Conservation (phyloP, 2,888 invertebrate species). For the Agrochola macilenta region DNA sequence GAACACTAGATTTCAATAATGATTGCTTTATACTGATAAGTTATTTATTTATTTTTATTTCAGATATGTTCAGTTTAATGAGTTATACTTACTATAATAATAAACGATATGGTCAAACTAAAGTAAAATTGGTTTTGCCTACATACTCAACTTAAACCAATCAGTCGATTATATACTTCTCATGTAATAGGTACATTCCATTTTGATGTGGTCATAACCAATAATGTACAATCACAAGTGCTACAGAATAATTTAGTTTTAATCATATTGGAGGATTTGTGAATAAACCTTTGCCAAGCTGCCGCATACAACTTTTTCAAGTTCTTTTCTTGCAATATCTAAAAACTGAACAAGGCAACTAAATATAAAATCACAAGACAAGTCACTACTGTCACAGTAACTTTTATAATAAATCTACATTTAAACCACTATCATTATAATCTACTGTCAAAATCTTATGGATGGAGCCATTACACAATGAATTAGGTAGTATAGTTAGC, state of each 20-base stretch:
- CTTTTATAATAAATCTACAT: slow-evolving; percentile 72
- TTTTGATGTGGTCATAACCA: slow-evolving; percentile 16
- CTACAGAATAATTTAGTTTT: slow-evolving; percentile 52
- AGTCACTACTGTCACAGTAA: slow-evolving; percentile 74
- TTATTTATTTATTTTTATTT: slow-evolving; percentile 48
- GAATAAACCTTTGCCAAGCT: slow-evolving; percentile 30
- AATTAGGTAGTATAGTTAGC: slow-evolving; percentile 75
- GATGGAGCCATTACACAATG: slow-evolving; percentile 85
- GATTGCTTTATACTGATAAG: slow-evolving; percentile 54
- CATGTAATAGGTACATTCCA: background rate
- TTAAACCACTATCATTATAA: slow-evolving; percentile 74
- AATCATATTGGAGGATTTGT: slow-evolving; percentile 23
- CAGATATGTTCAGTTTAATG: slow-evolving; percentile 68
- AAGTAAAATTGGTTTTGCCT: slow-evolving; percentile 34
- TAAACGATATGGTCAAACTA: slow-evolving; percentile 64
- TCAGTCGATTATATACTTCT: slow-evolving; percentile 7
- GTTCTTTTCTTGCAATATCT: slow-evolving; percentile 48
- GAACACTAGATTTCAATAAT: slow-evolving; percentile 46
- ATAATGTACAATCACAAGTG: slow-evolving; percentile 45
- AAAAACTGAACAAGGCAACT: slow-evolving; percentile 62
- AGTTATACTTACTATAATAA: slow-evolving; percentile 41
- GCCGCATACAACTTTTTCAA: slow-evolving; percentile 46
- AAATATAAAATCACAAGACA: slow-evolving; percentile 75
- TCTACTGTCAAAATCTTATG: slow-evolving; percentile 81
- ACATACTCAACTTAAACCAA: slow-evolving; percentile 11